Base-by-base conservation (phyloP, 64 coral and sea anemone species). In the Platygyra sinensis region DNA sequence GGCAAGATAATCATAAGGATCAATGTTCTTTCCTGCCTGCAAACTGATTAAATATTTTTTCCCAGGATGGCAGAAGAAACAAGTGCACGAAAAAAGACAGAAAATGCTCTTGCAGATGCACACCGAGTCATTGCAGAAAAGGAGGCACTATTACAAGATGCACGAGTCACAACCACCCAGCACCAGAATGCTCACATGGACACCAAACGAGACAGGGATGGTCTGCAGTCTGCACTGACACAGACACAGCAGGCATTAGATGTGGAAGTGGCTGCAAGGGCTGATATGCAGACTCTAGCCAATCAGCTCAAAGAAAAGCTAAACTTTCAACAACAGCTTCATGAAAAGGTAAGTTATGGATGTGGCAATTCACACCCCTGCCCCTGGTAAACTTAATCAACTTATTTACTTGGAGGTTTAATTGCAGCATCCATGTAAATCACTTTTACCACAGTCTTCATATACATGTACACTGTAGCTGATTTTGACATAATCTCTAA, bases 171-270 rank as follows among this genome's bases (percentile, higher is more conserved):
- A 16, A 75, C 90, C 50, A 99, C 97, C 22, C 97, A 99, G 77
- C 97, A 99, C 61, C 94, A 96, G 85, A 99, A 99, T 89, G 86
- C 90, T 0, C 97, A 99, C 74, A 88, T 88, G 80, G 97, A 99
- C 30, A 99, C 97, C n/a, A 94, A 91, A 31, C 88, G 91, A 14
- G 97, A 99, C 16, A 86, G 97, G 17, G 94, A 99, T 32, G 90
- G 77, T 42, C 79, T 99, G 28, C 89, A 91, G 10, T 9, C 90
- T 4, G 73, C 90, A n/a, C 82, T 99, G 30, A 99, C 94, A 22
- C 91, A 96, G 59, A 99, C 97, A 2, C 97, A 99, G n/a, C 97
- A 99, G 9, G 94, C 94, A 18, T 54, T 99, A 75, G 97, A 99
- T 28, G 87, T 73, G 20, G 97, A 99, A 51, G 75, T 76, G 14